Conservation (phyloP, 92 coral and sea anemone genomes). For the Muricea muricata region DNA sequence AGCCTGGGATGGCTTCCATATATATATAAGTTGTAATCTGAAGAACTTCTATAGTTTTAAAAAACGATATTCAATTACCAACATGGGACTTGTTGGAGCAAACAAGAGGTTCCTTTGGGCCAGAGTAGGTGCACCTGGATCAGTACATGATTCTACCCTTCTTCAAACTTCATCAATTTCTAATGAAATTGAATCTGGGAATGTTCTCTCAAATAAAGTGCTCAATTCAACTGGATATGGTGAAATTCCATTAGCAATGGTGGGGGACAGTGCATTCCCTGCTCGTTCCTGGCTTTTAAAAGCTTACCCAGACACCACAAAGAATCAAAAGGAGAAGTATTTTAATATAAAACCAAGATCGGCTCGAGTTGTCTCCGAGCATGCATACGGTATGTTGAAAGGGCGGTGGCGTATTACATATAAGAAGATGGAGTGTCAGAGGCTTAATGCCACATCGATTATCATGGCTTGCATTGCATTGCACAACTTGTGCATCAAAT, state of each 20-base stretch:
- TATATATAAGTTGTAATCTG: constrained; percentile 31
- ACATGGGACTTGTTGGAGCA: constrained; percentile 53
- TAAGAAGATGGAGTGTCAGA: constrained; percentile 52
- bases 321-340: constrained; percentile 31
- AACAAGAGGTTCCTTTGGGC: constrained; percentile 68
- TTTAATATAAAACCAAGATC: constrained; percentile 52
- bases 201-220: constrained; percentile 6
- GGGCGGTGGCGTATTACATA: constrained; percentile 49
- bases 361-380: constrained; percentile 52
- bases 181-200: background rate
- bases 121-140: constrained; percentile 65
- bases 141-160: constrained; percentile 51
- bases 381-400: constrained; percentile 56
- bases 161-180: background rate
- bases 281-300: constrained; percentile 49
- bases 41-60: constrained; percentile 55
- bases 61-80: constrained; percentile 62
- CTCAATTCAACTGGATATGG: constrained; percentile 43
- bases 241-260: constrained; percentile 23
- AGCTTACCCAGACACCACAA: constrained; percentile 39
- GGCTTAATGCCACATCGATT: constrained; percentile 41
- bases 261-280: constrained; percentile 43
- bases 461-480: constrained; percentile 58
- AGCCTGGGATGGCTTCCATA: constrained; percentile 56
- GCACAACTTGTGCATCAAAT: constrained; percentile 44